Conservation (phyloP, 2,797 vertebrate genomes). For the Thamnophis elegans region DNA sequence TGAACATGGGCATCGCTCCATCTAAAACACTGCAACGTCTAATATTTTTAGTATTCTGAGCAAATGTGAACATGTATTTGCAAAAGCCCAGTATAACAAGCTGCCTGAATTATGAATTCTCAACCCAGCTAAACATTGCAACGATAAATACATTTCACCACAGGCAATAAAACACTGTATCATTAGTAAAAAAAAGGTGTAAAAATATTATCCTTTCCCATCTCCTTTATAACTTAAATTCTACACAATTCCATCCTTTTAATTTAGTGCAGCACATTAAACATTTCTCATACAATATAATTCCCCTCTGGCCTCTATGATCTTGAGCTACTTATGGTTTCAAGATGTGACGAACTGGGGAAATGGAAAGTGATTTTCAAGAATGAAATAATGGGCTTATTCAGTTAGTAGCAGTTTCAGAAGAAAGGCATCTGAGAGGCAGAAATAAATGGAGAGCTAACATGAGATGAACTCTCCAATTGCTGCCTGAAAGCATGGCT, state of each 20-base stretch:
- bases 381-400: conserved; percentile 61
- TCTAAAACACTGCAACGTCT: background rate
- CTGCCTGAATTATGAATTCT: conserved; percentile 53
- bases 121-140: conserved; percentile 53
- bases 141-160: conserved; percentile 58
- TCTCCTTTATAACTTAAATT: conserved; percentile 68
- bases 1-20: background rate
- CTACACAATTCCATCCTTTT: conserved; percentile 57
- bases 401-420: conserved; percentile 39
- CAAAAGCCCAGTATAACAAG: background rate
- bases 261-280: conserved; percentile 56
- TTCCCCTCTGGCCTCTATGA: conserved; percentile 63
- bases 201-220: conserved; percentile 65
- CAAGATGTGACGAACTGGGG: conserved; percentile 52
- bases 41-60: conserved; percentile 16
- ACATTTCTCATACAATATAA: conserved; percentile 57
- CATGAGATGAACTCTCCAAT: conserved; percentile 39
- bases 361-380: conserved; percentile 64
- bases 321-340: conserved; percentile 60
- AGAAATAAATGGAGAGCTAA: conserved; percentile 33
- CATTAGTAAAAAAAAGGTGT: conserved; percentile 64
- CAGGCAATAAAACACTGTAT: conserved; percentile 60
- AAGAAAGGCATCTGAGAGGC: conserved; percentile 30
- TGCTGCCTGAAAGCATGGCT: conserved; percentile 9
- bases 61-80: background rate